Conservation (phyloP, 2,888 invertebrate species). For the Caenorhabditis imperialis region DNA sequence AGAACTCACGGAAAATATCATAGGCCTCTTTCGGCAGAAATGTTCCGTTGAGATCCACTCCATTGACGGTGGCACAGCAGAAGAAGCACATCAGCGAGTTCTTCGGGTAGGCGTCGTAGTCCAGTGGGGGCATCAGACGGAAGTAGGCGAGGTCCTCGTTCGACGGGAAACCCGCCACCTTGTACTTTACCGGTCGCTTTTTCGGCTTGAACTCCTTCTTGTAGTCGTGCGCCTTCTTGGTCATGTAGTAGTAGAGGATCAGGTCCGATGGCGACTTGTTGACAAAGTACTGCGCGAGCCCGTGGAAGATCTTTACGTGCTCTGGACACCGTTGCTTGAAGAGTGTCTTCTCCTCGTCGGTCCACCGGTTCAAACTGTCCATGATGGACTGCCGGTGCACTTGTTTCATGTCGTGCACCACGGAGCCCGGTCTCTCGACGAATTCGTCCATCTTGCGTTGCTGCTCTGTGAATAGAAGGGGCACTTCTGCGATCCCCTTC, state of each 20-base stretch:
- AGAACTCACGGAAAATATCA: constrained; percentile 35
- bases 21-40: constrained; percentile 38
- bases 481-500: constrained; percentile 17
- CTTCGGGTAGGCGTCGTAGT: constrained; percentile 25
- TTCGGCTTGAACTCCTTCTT: constrained; percentile 43
- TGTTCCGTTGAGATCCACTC: constrained; percentile 28
- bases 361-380: constrained; percentile 20
- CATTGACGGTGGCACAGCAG: constrained; percentile 43
- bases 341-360: constrained; percentile 21
- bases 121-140: constrained; percentile 31
- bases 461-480: constrained; percentile 24
- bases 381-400: constrained; percentile 20
- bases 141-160: constrained; percentile 41
- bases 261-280: constrained; percentile 42
- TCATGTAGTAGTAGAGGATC: constrained; percentile 46
- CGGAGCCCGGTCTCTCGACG: constrained; percentile 25
- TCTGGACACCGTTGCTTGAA: constrained; percentile 36
- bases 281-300: constrained; percentile 32
- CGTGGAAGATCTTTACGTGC: constrained; percentile 44
- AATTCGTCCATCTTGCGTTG: constrained; percentile 28
- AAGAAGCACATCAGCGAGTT: constrained; percentile 33
- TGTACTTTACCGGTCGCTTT: constrained; percentile 31
- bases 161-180: constrained; percentile 34
- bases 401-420: constrained; percentile 27
- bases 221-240: constrained; percentile 36